phyloP scores from a whole-genome alignment of 2,797 vertebrate genomes.

The Xenentodon cancila region DNA sequence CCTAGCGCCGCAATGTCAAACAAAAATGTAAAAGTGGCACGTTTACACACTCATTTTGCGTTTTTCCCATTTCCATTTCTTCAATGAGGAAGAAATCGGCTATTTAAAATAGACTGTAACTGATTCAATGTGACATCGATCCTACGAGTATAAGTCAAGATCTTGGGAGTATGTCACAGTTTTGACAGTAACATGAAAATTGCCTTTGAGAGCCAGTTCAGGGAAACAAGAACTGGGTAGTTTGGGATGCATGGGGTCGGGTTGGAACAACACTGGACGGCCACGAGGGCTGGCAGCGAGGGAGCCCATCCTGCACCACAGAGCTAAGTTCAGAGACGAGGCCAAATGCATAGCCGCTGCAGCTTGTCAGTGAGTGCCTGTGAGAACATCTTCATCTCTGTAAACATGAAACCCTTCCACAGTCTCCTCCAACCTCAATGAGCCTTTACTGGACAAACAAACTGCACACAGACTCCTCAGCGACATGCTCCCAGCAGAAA shows the following conservation, averaged over 20 bases:
- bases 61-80: slow-evolving; percentile 51
- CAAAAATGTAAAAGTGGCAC: slow-evolving; percentile 33
- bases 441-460: slow-evolving; percentile 66
- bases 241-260: slow-evolving; percentile 28
- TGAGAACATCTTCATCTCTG: slow-evolving; percentile 52
- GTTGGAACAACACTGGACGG: no score
- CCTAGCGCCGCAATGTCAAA: neutral
- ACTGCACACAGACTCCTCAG: slow-evolving; percentile 30
- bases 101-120: slow-evolving; percentile 9
- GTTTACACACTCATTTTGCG: slow-evolving; percentile 21
- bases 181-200: no score
- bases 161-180: no score
- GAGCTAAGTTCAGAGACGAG: slow-evolving; percentile 34
- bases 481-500: slow-evolving; percentile 30
- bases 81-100: slow-evolving; percentile 55
- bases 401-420: slow-evolving; percentile 19
- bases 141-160: neutral
- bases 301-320: slow-evolving; percentile 46
- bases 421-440: slow-evolving; percentile 49
- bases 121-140: slow-evolving; percentile 29
- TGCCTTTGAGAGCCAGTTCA: slow-evolving; percentile 44
- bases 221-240: slow-evolving; percentile 37
- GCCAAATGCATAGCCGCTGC: slow-evolving; percentile 15
- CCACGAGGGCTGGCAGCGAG: slow-evolving; percentile 32
- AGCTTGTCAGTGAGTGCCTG: slow-evolving; percentile 14